Conservation (phyloP, 37 sponge, comb jelly and placozoan genomes). For the Haliclona indistincta region DNA sequence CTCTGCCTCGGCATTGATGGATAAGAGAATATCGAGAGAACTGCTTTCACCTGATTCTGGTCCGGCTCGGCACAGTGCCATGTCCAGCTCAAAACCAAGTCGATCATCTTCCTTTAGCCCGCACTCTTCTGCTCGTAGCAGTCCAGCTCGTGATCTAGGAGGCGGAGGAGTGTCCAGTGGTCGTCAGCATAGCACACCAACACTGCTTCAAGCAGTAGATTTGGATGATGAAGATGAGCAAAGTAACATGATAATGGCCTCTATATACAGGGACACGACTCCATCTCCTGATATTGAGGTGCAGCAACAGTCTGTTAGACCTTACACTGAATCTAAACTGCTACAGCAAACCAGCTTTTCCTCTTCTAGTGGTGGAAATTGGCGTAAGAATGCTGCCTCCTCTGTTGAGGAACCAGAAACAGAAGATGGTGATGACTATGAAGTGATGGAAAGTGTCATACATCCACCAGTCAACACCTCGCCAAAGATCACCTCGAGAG, state of each 20-base stretch:
- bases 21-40: no score
- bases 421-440: constrained; percentile 58
- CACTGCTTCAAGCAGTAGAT: not conserved
- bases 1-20: no score
- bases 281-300: not conserved
- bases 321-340: not conserved
- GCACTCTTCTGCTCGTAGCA: not conserved
- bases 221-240: constrained; percentile 5
- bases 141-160: not conserved
- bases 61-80: not conserved
- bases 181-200: no score
- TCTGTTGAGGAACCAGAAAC: not conserved
- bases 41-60: not conserved
- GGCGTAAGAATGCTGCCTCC: not conserved
- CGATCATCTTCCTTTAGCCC: constrained; percentile 2
- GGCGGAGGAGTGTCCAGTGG: no score
- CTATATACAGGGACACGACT: not conserved
- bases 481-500: not conserved
- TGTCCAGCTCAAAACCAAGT: not conserved
- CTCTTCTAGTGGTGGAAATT: not conserved
- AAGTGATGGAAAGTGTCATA: constrained; percentile 61
- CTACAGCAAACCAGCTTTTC: not conserved
- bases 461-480: not conserved
- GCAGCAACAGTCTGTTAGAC: not conserved
- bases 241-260: constrained; percentile 5